These are phyloP conservation scores for Synanthedon tipuliformis DNA, from an alignment of 2,888 invertebrate species.

Conservation along the genomic window DNA sequence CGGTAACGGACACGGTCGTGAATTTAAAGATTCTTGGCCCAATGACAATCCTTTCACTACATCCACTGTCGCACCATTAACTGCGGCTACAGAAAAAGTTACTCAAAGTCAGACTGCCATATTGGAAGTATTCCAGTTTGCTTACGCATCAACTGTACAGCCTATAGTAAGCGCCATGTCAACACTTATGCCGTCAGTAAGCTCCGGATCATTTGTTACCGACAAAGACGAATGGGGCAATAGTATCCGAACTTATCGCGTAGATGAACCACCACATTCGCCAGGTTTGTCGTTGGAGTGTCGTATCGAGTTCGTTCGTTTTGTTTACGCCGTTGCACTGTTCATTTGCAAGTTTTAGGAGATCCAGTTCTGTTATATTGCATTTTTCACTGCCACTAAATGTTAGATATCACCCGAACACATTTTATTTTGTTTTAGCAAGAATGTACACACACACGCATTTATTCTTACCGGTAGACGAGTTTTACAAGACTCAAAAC, in stretches of 20 bases:
- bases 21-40: slow-evolving; percentile 55
- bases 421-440: no score
- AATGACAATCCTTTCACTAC: slow-evolving; percentile 66
- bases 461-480: no score
- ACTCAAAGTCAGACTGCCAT: slow-evolving; percentile 63
- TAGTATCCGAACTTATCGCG: slow-evolving; percentile 62
- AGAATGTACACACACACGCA: no score
- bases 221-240: slow-evolving; percentile 62
- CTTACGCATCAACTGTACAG: slow-evolving; percentile 60
- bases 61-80: slow-evolving; percentile 51
- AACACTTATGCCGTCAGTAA: slow-evolving; percentile 37
- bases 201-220: slow-evolving; percentile 40
- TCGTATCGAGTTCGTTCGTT: slow-evolving; percentile 39
- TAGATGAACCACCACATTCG: slow-evolving; percentile 65
- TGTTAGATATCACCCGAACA: no score
- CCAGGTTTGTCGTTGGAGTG: slow-evolving; percentile 68
- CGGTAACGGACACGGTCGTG: slow-evolving; percentile 47
- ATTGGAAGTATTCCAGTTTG: slow-evolving; percentile 66
- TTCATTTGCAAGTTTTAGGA: slow-evolving; percentile 12
- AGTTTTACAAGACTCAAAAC: no score
- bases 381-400: no score
- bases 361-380: background rate
- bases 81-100: slow-evolving; percentile 54
- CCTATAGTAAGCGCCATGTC: slow-evolving; percentile 53
- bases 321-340: slow-evolving; percentile 43